phyloP scores from a whole-genome alignment of 2,113 vertebrate genomes.

The Calypte anna region DNA sequence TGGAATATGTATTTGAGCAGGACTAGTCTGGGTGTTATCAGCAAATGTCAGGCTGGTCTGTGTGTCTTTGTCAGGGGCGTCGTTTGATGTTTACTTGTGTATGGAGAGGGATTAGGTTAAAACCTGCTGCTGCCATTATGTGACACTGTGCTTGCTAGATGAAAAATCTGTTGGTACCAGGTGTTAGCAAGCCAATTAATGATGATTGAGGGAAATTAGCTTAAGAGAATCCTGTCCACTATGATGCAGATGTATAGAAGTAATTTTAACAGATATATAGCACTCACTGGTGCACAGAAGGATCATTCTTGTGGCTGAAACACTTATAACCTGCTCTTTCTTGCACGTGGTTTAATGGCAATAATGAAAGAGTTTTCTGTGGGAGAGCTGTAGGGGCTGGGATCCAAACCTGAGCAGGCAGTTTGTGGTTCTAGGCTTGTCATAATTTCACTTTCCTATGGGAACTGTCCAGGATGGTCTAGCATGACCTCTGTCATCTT shows the following conservation, averaged over 20 bases:
- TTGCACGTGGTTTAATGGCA: not conserved
- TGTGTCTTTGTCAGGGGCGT: not conserved
- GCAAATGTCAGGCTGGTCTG: conserved; percentile 32
- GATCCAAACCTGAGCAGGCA: not conserved
- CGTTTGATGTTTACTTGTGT: not conserved
- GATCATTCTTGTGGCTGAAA: not conserved
- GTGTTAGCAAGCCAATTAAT: conserved; percentile 17
- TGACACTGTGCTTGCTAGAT: not conserved
- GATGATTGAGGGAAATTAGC: not conserved
- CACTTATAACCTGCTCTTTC: not conserved
- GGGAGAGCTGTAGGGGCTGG: not conserved
- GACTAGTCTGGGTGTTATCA: not conserved
- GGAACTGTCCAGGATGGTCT: not conserved
- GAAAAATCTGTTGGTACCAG: conserved; percentile 14
- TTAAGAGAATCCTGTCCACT: not conserved
- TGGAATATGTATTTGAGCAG: conserved; percentile 28
- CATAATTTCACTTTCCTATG: not conserved
- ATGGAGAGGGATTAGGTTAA: not conserved
- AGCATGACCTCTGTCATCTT: not conserved
- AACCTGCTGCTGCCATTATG: not conserved
- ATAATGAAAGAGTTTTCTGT: not conserved
- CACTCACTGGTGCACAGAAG: not conserved
- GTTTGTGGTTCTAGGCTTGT: not conserved
- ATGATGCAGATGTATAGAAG: not conserved
- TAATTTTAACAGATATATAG: not conserved